These are phyloP conservation scores for cattle (Bos taurus) DNA, from an alignment of 2,113 vertebrate species.

Conservation along the genomic window ARS-UCD2.0 NC_037343.1:36756001-36756500, in stretches of 20 bases:
- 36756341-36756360: slow-evolving; percentile 17
- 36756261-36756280: not conserved
- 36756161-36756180: slow-evolving; percentile 22
- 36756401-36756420: not conserved
- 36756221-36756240: slow-evolving; percentile 3
- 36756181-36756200: slow-evolving; percentile 57
- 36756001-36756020: slow-evolving; percentile 66
- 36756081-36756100: slow-evolving; percentile 47
- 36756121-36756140: not conserved
- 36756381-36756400: not conserved
- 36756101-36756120: slow-evolving; percentile 35
- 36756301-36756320: not conserved
- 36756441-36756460: not conserved
- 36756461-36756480: not conserved
- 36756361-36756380: not conserved
- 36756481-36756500: not conserved
- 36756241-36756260: not conserved
- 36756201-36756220: slow-evolving; percentile 18
- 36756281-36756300: slow-evolving; percentile 17
- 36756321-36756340: not conserved
- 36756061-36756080: slow-evolving; percentile 30
- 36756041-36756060: slow-evolving; percentile 23
- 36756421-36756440: not conserved
- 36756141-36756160: not conserved
- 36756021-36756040: slow-evolving; percentile 47